A percentile compares a stretch with the other conserved stretches of the same genome.
phyloP scores from a whole-genome alignment of 2,888 invertebrate genomes.

The Drosophila melanosoma region DNA sequence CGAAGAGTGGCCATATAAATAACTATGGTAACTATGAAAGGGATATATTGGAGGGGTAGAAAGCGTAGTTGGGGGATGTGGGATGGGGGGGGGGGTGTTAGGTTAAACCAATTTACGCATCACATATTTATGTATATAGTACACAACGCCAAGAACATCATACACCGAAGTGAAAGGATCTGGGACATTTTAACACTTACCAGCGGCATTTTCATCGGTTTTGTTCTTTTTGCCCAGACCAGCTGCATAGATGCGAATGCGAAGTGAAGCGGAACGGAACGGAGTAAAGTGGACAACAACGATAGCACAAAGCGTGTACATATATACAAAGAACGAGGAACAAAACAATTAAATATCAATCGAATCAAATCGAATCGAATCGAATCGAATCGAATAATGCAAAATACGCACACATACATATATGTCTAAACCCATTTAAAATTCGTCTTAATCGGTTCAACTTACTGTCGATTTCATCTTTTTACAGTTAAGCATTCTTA shows the following conservation, averaged over 20 bases:
- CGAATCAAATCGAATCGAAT: too few relatives aligned
- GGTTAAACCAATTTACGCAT: not conserved
- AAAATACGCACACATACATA: not conserved
- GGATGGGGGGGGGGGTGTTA: not conserved
- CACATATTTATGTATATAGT: not conserved
- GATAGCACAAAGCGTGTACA: conserved; percentile 39
- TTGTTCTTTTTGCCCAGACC: conserved; percentile 83
- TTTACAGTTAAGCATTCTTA: not conserved
- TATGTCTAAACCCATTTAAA: not conserved
- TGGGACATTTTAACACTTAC: conserved; percentile 44
- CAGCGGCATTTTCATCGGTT: conserved; percentile 59
- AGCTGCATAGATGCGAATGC: conserved; percentile 60
- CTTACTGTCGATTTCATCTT: conserved; percentile 24
- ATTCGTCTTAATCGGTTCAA: not conserved
- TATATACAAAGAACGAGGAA: conserved; percentile 45
- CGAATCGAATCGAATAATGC: not conserved
- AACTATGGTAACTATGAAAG: not conserved
- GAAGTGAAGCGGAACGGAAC: conserved; percentile 16
- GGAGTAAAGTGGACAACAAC: conserved; percentile 38
- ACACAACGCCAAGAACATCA: conserved; percentile 42
- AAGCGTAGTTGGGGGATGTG: not conserved
- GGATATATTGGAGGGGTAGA: not conserved
- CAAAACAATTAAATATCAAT: conserved; percentile 49
- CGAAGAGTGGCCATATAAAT: not conserved
- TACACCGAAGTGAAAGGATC: conserved; percentile 18